These are phyloP conservation scores for Myanophis thanlyinensis DNA, from an alignment of 2,113 vertebrate genomes.

Conservation along the genomic window DNA sequence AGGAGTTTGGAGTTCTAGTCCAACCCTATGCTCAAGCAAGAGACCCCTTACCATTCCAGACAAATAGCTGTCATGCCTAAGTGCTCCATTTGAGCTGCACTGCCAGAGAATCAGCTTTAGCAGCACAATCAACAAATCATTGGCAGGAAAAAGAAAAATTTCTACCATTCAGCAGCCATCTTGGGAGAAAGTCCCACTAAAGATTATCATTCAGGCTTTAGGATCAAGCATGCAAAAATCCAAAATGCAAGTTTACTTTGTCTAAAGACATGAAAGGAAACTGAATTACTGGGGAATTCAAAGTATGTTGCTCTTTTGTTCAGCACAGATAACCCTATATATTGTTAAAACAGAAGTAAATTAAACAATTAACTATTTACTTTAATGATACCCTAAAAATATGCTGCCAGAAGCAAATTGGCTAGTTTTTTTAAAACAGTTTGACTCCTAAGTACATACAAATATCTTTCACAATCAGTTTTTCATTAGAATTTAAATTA, in stretches of 20 bases:
- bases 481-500: neutral
- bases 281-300: neutral
- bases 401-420: neutral
- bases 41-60: no score
- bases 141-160: no score
- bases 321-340: neutral
- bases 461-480: neutral
- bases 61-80: no score
- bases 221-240: neutral
- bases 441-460: neutral
- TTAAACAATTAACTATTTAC: neutral
- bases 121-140: no score
- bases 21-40: no score
- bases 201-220: neutral
- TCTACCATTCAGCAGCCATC: no score
- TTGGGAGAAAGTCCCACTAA: neutral
- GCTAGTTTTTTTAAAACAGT: neutral
- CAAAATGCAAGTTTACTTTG: neutral
- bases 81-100: no score
- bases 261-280: neutral
- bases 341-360: neutral
- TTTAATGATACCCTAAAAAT: neutral
- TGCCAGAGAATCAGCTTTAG: no score
- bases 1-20: no score
- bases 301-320: neutral